Base-by-base conservation (phyloP, 2,888 invertebrate species). In the Melieria crassipennis region DNA sequence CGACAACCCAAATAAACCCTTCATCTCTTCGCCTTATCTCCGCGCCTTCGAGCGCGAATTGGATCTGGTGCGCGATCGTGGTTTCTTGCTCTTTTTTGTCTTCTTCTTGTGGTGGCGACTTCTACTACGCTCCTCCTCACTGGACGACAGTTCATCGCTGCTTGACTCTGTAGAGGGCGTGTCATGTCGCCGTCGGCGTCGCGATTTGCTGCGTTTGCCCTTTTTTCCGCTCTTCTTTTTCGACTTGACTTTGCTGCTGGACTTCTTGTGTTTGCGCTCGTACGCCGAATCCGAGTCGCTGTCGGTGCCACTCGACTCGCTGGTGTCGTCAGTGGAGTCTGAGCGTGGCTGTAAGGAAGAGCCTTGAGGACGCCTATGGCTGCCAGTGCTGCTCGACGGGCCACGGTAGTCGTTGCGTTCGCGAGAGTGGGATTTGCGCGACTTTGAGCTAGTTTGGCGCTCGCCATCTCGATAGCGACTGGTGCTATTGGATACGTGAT, bases 1-100 rank as follows among this genome's bases (percentile, higher is more conserved):
- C 30, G 30, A 30, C 30, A 30, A 30, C 30, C 3, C 30, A 30
- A 30, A 30, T 3, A n/a, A n/a, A n/a, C n/a, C n/a, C n/a, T n/a
- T n/a, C 0, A 30, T 30, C 30, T 2, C 30, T 30, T 30, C 2
- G n/a, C 47, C 62, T 42, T 55, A 61, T 42, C 11, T 70, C 45
- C 58, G 50, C 58, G 56, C 70, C 16, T 72, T 72, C 16, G 68
- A 71, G 48, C 74, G 69, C 9, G 77, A 30, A 30, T 30, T 30
- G 30, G 30, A 30, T 30, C 77, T 79, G 3, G 87, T 82, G 48
- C 86, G 79, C 11, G 85, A 84, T 58, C 86, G 82, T 47, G 81
- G 80, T 52, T 82, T 82, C 75, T 86, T 87, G 72, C 85, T 86
- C 70, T 84, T 85, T 70, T 87, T 87, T 2, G 84, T 83, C 74